phyloP scores from a whole-genome alignment of 2,888 invertebrate genomes.

The Enoplolaimus lenunculus region DNA sequence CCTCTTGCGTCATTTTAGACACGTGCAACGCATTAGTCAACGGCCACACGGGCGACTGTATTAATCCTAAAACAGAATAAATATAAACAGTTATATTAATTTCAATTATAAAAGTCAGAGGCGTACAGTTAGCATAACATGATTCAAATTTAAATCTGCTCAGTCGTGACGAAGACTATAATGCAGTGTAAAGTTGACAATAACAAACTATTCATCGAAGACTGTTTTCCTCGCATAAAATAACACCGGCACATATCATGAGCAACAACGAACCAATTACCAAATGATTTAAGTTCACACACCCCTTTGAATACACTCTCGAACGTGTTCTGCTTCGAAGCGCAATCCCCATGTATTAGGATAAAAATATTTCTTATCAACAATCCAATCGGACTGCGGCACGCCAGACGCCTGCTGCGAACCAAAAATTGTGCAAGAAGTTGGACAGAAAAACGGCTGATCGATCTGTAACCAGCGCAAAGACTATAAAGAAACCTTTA shows the following conservation, averaged over 20 bases:
- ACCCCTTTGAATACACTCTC: conserved; percentile 31
- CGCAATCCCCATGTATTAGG: conserved; percentile 30
- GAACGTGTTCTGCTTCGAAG: conserved; percentile 31
- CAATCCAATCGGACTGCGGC: conserved; percentile 26
- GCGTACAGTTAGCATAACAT: too few species aligned
- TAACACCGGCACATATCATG: too few species aligned
- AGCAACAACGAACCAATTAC: too few species aligned
- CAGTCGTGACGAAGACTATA: too few species aligned
- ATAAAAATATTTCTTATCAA: conserved; percentile 27
- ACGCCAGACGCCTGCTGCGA: background rate
- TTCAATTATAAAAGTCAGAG: too few species aligned
- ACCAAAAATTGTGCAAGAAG: background rate
- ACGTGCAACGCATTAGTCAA: background rate
- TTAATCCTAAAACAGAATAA: background rate
- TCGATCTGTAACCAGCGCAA: background rate
- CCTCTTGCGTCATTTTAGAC: background rate
- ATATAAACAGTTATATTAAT: too few species aligned
- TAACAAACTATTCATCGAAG: too few species aligned
- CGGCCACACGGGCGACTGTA: background rate
- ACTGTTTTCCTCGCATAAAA: too few species aligned
- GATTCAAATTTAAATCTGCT: too few species aligned
- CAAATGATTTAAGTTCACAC: too few species aligned
- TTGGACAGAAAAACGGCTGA: background rate
- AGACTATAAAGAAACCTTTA: too few species aligned
- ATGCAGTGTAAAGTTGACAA: too few species aligned